Evolutionary conservation across 2,888 invertebrate genomes (phyloP).

Genomic region (Panopea generosa): DNA sequence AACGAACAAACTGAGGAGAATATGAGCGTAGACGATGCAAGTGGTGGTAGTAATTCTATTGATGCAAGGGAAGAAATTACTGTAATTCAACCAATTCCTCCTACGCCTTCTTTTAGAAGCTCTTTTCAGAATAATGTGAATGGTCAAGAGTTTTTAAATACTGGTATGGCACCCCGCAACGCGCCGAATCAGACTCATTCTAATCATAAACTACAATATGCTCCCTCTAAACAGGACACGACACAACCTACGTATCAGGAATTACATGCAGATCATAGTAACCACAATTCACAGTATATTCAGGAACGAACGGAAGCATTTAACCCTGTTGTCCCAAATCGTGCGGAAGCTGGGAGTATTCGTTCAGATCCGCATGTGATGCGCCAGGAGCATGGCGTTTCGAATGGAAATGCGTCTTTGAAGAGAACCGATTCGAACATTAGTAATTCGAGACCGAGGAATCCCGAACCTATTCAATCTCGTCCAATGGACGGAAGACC

Average conservation of each 20-base stretch:
- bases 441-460: slow-evolving; percentile 37
- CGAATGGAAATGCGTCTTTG: background rate
- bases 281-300: background rate
- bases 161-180: background rate
- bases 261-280: background rate
- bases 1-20: slow-evolving; percentile 31
- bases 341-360: background rate
- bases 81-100: slow-evolving; percentile 27
- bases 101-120: background rate
- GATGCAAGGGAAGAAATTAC: slow-evolving; percentile 40
- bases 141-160: background rate
- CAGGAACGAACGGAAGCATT: background rate
- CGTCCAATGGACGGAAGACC: slow-evolving; percentile 48
- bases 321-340: background rate
- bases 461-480: slow-evolving; percentile 55
- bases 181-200: background rate
- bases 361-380: slow-evolving; percentile 17
- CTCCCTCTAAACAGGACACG: background rate
- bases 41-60: slow-evolving; percentile 26
- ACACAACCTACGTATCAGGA: background rate
- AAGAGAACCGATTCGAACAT: background rate
- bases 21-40: slow-evolving; percentile 33
- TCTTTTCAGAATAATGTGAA: background rate
- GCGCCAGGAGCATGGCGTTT: background rate
- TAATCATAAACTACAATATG: background rate